Evolutionary conservation across 1,140 invertebrate genomes (phyloP).

Genomic region (Solen grandis): DNA sequence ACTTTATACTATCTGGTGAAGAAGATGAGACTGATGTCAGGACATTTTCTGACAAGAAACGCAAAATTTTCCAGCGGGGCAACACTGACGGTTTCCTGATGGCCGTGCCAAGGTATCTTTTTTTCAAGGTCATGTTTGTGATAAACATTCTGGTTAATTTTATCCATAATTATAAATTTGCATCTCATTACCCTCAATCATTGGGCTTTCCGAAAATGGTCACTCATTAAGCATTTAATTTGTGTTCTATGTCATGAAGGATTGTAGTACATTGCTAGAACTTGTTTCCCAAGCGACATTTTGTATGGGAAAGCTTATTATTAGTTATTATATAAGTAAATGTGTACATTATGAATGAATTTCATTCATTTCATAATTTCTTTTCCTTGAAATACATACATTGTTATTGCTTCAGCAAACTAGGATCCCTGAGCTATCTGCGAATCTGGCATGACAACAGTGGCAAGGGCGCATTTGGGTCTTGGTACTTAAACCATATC

Average conservation of each 20-base stretch:
- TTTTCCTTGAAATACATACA: not conserved
- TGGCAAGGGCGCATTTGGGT: constrained; percentile 82
- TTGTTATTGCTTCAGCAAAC: constrained; percentile 77
- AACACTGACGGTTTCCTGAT: constrained; percentile 82
- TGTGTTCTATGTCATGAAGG: too few relatives aligned
- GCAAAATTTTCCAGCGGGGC: constrained; percentile 81
- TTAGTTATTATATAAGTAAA: too few relatives aligned
- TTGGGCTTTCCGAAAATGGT: too few relatives aligned
- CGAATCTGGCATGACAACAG: constrained; percentile 84
- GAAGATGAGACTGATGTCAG: constrained; percentile 82
- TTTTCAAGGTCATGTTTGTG: too few relatives aligned
- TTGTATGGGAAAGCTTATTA: too few relatives aligned
- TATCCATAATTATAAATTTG: too few relatives aligned
- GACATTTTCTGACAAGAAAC: constrained; percentile 79
- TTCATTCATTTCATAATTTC: not conserved
- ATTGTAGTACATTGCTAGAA: not conserved
- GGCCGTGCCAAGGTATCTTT: constrained; percentile 81
- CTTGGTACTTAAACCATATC: constrained; percentile 83
- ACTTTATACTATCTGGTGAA: constrained; percentile 82
- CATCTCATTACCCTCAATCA: constrained; percentile 7
- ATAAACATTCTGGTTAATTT: too few relatives aligned
- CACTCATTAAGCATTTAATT: too few relatives aligned
- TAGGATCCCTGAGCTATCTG: constrained; percentile 82
- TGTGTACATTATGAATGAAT: too few relatives aligned
- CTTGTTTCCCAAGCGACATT: not conserved